Base-by-base conservation (phyloP, 2,888 invertebrate species). In the Argyra leucocephala region DNA sequence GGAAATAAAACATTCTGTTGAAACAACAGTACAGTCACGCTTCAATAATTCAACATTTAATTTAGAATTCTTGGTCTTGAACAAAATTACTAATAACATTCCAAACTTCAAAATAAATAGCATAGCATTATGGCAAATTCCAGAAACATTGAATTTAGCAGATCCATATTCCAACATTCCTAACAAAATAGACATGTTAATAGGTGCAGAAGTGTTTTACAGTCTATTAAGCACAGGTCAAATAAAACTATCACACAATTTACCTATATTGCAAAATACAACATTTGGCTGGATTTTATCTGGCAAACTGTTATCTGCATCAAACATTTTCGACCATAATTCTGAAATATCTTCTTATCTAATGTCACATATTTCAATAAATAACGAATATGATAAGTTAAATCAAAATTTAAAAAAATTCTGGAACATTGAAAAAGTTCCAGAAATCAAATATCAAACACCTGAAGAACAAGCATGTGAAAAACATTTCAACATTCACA, bases 371-470 rank as follows among this genome's bases (percentile, higher is more conserved):
- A 10, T 22, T 7, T 57, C 57, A 57, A 57, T 7, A 57, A 58
- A 58, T 12, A 22, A 22, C 22, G 58, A 58, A 58, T 22, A 58
- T 58, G 22, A 22, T 7, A 31, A 7, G 4, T 5, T 18, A 15
- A 24, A 61, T 31, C 21, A 21, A 26, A 22, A 23, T 22, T 18
- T 62, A 58, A 62, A n/a, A 23, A 61, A 60, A 66, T 64, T 69
- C 22, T 69, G 69, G 68, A 63, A 69, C 24, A 36, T 69, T 12
- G 68, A 69, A 60, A 61, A 67, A 18, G 5, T 68, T 10, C 67
- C 66, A 18, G 62, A 61, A 22, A 61, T 60, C 6, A 66, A 65
- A 62, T 48, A 63, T 57, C 57, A 66, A 1, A 66, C 68, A 26
- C 1, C 36, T 22, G 68, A 69, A 59, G 66, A 68, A 61, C n/a